Percentiles rank a stretch among this genome's conserved stretches.
Conservation (phyloP, 2,113 vertebrate genomes). For the Corythornis cristatus region DNA sequence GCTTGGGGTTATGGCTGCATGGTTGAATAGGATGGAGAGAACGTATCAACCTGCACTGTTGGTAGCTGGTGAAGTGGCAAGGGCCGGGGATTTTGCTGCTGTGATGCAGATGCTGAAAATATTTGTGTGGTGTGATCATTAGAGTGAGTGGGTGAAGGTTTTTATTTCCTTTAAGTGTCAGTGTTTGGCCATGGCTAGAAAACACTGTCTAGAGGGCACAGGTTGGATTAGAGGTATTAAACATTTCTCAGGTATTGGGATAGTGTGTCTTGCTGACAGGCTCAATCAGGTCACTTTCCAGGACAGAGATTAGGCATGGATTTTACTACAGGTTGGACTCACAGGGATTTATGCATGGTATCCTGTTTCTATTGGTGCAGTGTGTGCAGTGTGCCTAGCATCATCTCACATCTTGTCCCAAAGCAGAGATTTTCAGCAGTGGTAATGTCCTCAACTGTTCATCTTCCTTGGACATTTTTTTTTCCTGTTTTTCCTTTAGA, state of each 20-base stretch:
- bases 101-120: not conserved
- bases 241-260: not conserved
- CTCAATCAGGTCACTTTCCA: not conserved
- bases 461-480: not conserved
- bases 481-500: not conserved
- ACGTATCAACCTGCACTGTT: not conserved
- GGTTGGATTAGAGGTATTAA: not conserved
- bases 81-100: not conserved
- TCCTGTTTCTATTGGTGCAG: not conserved
- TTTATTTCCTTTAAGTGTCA: not conserved
- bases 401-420: not conserved
- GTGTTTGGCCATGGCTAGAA: not conserved
- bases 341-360: not conserved
- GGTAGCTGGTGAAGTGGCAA: not conserved
- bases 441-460: not conserved
- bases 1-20: not conserved
- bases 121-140: not conserved
- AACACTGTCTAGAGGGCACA: not conserved
- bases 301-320: not conserved
- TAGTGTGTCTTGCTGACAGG: not conserved
- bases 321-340: not conserved
- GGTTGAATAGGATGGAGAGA: not conserved
- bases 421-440: rapidly evolving
- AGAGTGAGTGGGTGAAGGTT: not conserved
- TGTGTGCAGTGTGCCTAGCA: not conserved